These are phyloP conservation scores for Meghimatium bilineatum DNA, from an alignment of 2,888 invertebrate species.

Conservation along the genomic window DNA sequence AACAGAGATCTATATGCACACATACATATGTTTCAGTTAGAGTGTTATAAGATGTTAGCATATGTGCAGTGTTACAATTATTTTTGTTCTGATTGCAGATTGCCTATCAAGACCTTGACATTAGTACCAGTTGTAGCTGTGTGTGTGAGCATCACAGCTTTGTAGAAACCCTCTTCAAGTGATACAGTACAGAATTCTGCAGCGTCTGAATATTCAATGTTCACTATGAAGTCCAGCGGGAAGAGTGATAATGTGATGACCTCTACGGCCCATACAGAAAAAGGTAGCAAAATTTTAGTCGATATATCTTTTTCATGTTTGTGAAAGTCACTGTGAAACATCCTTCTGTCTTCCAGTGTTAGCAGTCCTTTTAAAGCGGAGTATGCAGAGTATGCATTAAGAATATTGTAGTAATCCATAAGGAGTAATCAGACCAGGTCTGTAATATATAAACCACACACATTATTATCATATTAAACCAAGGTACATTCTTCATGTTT, in stretches of 20 bases:
- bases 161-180: background rate
- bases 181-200: background rate
- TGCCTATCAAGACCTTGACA: background rate
- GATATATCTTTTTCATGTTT: background rate
- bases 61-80: no score
- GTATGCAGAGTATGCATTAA: background rate
- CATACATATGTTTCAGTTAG: no score
- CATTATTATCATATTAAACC: background rate
- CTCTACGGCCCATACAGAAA: constrained; percentile 39
- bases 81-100: background rate
- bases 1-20: no score
- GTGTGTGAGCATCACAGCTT: background rate
- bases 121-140: background rate
- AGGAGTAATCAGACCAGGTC: background rate
- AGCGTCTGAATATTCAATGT: background rate
- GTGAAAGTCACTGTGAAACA: constrained; percentile 3
- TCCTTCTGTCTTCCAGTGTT: constrained; percentile 11
- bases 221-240: constrained; percentile 33
- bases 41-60: no score
- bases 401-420: constrained; percentile 4
- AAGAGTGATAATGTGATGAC: constrained; percentile 42
- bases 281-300: constrained; percentile 37
- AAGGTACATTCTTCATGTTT: background rate
- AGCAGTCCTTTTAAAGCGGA: constrained; percentile 1
- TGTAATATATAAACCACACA: background rate